Percentiles rank a stretch among this genome's conserved stretches.
phyloP scores from a whole-genome alignment of 30 jellyfish, hydroid and myxozoan species.

The Aurelia aurita complex sp. Pacific region DNA sequence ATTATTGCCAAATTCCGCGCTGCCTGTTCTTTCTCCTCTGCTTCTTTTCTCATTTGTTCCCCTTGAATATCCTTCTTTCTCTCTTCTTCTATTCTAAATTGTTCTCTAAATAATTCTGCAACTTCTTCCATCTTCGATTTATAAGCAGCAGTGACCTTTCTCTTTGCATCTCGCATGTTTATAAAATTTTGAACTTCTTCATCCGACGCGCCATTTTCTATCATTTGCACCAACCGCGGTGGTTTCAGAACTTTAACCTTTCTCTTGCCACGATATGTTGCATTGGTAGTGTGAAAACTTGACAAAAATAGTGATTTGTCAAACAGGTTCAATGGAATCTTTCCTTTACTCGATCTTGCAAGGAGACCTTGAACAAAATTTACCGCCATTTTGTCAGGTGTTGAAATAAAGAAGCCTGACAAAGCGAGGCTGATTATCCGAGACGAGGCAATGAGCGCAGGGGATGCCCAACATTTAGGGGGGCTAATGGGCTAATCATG shows the following conservation, averaged over 20 bases:
- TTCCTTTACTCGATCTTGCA: not conserved
- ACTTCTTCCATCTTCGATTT: slow-evolving; percentile 69
- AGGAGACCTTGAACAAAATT: not conserved
- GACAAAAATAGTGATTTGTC: not conserved
- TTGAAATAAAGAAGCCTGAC: not conserved
- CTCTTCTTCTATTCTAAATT: slow-evolving; percentile 60
- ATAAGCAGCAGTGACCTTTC: slow-evolving; percentile 55
- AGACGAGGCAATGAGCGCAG: no score
- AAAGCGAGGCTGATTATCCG: no score
- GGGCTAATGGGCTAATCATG: no score
- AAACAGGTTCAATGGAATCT: not conserved
- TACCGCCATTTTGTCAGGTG: slow-evolving; percentile 15
- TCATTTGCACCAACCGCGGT: slow-evolving; percentile 30
- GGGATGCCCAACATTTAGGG: no score
- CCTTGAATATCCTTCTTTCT: slow-evolving; percentile 71
- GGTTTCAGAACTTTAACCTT: slow-evolving; percentile 19
- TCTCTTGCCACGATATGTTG: slow-evolving; percentile 22
- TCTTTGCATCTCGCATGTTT: slow-evolving; percentile 21
- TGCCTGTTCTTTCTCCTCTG: slow-evolving; percentile 61
- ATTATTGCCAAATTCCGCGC: slow-evolving; percentile 52
- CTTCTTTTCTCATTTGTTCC: slow-evolving; percentile 68
- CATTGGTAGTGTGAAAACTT: slow-evolving; percentile 33
- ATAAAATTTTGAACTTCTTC: slow-evolving; percentile 46
- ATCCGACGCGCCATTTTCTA: slow-evolving; percentile 44
- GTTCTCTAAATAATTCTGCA: slow-evolving; percentile 48